Evolutionary conservation across 2,888 invertebrate species (phyloP).

Genomic region (Drosophila seclusa): DNA sequence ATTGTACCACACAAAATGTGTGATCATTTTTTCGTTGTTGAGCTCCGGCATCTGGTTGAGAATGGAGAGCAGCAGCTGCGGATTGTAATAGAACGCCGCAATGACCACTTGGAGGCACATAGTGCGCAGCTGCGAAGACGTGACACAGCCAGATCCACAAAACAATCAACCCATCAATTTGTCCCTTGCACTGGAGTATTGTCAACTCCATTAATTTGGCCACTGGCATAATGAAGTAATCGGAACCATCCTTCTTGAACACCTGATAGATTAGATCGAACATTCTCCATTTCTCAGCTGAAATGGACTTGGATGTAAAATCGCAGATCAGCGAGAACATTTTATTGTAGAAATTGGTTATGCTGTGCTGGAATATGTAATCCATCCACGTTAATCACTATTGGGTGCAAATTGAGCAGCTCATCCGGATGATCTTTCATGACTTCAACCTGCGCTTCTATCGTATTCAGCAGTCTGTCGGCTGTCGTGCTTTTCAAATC

Average conservation of each 20-base stretch:
- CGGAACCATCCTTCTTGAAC: constrained; percentile 96
- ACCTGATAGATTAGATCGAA: constrained; percentile 93
- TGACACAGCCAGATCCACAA: too few species aligned
- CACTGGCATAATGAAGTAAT: constrained; percentile 96
- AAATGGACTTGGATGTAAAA: constrained; percentile 94
- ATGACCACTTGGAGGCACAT: constrained; percentile 98
- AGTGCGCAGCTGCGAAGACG: constrained; percentile 91
- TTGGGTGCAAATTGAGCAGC: constrained; percentile 94
- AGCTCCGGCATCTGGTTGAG: constrained; percentile 90
- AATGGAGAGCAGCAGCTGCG: constrained; percentile 92
- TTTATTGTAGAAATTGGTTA: constrained; percentile 98
- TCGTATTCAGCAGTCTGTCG: constrained; percentile 95
- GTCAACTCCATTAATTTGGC: constrained; percentile 97
- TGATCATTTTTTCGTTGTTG: constrained; percentile 91
- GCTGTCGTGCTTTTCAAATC: constrained; percentile 97
- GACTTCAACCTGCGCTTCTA: constrained; percentile 96
- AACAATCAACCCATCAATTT: fast-evolving
- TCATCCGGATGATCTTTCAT: constrained; percentile 94
- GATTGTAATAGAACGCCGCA: constrained; percentile 96
- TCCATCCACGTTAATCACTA: constrained; percentile 95
- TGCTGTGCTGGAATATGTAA: constrained; percentile 92
- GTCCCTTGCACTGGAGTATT: too few species aligned
- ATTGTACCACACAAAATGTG: constrained; percentile 97
- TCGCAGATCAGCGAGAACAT: constrained; percentile 96
- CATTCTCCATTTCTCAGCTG: constrained; percentile 98